Conservation (phyloP, 2,113 vertebrate genomes). For the Scolopax mira region DNA sequence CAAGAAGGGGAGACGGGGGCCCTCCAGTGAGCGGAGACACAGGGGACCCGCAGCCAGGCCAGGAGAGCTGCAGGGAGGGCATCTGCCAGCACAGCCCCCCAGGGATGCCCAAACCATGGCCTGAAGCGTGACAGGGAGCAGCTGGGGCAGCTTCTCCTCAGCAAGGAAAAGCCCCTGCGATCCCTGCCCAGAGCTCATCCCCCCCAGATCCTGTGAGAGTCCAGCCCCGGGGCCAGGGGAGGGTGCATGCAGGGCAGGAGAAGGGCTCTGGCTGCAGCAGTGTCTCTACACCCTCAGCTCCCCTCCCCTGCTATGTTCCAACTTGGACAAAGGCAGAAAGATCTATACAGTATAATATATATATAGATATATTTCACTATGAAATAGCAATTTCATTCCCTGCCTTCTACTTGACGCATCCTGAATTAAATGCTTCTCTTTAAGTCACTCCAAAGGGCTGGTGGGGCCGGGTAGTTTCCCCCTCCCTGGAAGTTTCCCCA, state of each 20-base stretch:
- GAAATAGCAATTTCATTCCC: slow-evolving; percentile 63
- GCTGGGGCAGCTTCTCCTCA: neutral
- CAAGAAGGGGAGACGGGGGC: neutral
- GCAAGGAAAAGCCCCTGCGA: neutral
- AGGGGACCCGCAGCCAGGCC: neutral
- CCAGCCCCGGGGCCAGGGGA: neutral
- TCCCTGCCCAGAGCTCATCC: neutral
- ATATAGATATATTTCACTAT: slow-evolving; percentile 73
- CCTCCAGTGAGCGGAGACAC: neutral
- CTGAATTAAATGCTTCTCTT: neutral
- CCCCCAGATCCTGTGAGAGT: neutral
- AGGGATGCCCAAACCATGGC: neutral
- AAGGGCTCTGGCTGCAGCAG: neutral
- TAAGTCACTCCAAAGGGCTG: neutral
- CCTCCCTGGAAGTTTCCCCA: neutral
- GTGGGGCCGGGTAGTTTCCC: neutral
- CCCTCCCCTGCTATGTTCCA: neutral
- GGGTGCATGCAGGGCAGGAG: neutral
- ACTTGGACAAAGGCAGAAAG: slow-evolving; percentile 29
- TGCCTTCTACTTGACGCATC: slow-evolving; percentile 47
- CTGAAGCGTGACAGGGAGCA: accelerated
- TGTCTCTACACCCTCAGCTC: neutral
- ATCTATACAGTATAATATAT: slow-evolving; percentile 40
- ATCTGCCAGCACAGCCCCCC: neutral
- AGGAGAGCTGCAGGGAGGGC: neutral